Conservation (phyloP, 2,797 vertebrate species). For the Myoxocephalus aenaeus region DNA sequence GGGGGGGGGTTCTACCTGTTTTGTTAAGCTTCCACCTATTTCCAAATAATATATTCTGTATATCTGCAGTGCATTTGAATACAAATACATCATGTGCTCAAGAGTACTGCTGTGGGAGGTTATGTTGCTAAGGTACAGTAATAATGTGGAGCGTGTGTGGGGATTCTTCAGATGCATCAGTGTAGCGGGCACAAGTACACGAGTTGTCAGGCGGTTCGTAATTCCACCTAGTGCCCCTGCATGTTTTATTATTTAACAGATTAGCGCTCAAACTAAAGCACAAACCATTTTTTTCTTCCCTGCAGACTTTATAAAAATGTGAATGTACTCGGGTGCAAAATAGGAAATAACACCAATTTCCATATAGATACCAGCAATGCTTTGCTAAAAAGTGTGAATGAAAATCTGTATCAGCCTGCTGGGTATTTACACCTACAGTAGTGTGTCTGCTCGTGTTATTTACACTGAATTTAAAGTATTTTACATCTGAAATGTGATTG, state of each 20-base stretch:
- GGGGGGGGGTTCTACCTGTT: not conserved
- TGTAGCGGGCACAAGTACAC: not conserved
- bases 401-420: slow-evolving; percentile 36
- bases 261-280: slow-evolving; percentile 26
- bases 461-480: slow-evolving; percentile 26
- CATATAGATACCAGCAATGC: not conserved
- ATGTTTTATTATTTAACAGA: slow-evolving; percentile 32
- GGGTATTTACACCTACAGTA: slow-evolving; percentile 13
- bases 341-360: not conserved
- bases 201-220: not conserved
- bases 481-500: not conserved
- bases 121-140: slow-evolving; percentile 3
- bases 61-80: not conserved
- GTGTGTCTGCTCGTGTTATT: slow-evolving; percentile 10
- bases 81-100: slow-evolving; percentile 4
- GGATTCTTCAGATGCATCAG: slow-evolving; percentile 9
- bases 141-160: not conserved
- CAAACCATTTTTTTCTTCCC: not conserved
- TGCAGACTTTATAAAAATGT: slow-evolving; percentile 11
- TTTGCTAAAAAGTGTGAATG: slow-evolving; percentile 35
- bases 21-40: slow-evolving; percentile 21
- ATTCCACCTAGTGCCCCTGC: slow-evolving; percentile 2
- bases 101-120: not conserved
- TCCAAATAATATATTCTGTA: not conserved
- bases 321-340: not conserved